Evolutionary conservation across 2,888 invertebrate species (phyloP), one percentile per base, ranked within the genome.

Genomic region (Conus canariensis): DNA sequence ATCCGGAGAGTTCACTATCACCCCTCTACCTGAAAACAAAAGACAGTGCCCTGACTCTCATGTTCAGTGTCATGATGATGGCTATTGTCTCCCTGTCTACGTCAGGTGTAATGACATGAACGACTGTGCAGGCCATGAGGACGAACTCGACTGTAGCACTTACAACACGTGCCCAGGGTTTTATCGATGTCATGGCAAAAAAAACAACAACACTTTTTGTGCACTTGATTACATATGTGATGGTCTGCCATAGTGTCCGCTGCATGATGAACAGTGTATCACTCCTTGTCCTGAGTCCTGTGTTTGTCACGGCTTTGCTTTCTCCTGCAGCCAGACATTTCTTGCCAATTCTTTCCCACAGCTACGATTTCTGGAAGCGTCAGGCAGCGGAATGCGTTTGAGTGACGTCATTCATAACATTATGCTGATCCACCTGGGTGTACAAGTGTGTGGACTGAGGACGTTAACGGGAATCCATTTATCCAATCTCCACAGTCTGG

Each of bases 211-310:
- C 85, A 60, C 82, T 91, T 4, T 91, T 90, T 60, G 87, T 91
- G 30, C 89, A 90, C 85, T 58, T 70, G 80, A 90, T n/a, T 88
- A 91, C 82, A 56, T 91, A 30, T 91, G 91, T 80, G 90, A 91
- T 60, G 90, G 90, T 16, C 82, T 80, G 58, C 87, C 87, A 60
- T 90, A 91, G 25, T 91, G 91, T 60, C 91, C 91, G 0, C 56
- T 70, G 25, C 88, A 90, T 25, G 91, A 91, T 30, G 91, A 91
- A 30, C 88, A 90, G 56, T 91, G 90, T 64, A 12, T 88, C 85
- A 9, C 88, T 1, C 85, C 88, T 16, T 91, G 90, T 85, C 91
- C 91, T 10, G 77, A 77, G 5, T 60, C 82, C 58, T 91, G 91
- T 22, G 19, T 77, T 5, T 90, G 91, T 64, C 30, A n/a, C 12